These are phyloP conservation scores for Pangasius djambal DNA, from an alignment of 2,797 vertebrate genomes.

Conservation along the genomic window DNA sequence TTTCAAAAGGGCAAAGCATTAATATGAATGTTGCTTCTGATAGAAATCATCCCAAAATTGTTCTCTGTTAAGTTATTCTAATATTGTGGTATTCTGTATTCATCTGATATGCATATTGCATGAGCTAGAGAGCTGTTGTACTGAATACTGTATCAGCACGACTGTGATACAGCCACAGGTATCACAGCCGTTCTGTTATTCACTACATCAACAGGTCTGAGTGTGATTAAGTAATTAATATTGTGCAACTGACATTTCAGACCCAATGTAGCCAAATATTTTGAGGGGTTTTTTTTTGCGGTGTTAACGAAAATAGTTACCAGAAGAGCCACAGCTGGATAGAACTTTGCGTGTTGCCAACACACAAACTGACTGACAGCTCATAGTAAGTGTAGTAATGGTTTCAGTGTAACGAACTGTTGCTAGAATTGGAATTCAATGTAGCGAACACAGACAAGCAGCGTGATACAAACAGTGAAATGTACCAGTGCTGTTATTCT, in stretches of 20 bases:
- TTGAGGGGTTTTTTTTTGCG: neutral
- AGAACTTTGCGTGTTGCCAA: neutral
- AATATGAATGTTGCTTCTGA: neutral
- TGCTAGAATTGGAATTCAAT: neutral
- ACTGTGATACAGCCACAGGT: neutral
- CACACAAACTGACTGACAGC: neutral
- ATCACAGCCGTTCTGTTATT: neutral
- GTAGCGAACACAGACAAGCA: neutral
- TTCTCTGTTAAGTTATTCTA: neutral
- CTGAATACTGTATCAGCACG: neutral
- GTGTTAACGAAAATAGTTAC: neutral
- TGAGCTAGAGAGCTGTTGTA: neutral
- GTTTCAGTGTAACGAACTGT: neutral
- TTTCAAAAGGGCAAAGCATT: conserved; percentile 3
- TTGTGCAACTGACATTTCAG: neutral
- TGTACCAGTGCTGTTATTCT: neutral
- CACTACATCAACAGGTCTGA: neutral
- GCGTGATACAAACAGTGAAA: neutral
- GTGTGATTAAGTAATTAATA: neutral
- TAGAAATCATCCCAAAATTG: neutral
- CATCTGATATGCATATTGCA: neutral
- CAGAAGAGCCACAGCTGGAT: neutral
- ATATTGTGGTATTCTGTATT: neutral
- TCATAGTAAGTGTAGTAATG: neutral
- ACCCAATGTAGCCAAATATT: neutral